phyloP scores from a whole-genome alignment of 1,140 invertebrate genomes.

The Asbolus verrucosus region DNA sequence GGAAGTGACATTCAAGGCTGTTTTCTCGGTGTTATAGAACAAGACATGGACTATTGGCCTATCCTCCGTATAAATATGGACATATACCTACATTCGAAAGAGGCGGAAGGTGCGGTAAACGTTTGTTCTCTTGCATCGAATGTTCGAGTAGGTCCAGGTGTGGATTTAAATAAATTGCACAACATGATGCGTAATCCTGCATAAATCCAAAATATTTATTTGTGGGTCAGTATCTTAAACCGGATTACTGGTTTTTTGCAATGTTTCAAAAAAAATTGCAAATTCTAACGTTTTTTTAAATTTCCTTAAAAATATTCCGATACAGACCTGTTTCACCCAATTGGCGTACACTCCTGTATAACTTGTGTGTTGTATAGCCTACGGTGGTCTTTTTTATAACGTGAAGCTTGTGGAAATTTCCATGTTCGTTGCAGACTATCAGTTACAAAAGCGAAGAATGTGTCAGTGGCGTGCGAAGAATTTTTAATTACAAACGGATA shows the following conservation, averaged over 20 bases:
- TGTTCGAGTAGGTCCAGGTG: background rate
- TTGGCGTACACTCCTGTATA: conserved; percentile 6
- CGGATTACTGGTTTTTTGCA: too few species aligned
- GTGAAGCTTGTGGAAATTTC: conserved; percentile 12
- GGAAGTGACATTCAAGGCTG: conserved; percentile 28
- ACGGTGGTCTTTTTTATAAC: conserved; percentile 20
- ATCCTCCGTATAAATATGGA: conserved; percentile 27
- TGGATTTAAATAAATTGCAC: background rate
- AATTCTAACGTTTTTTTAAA: background rate
- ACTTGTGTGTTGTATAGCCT: conserved; percentile 14
- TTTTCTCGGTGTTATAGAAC: conserved; percentile 11
- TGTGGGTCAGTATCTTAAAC: too few species aligned
- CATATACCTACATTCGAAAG: conserved; percentile 9
- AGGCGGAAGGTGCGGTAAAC: conserved; percentile 22
- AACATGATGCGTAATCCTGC: too few species aligned
- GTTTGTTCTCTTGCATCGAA: conserved; percentile 27
- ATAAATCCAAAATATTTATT: too few species aligned
- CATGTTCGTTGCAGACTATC: conserved; percentile 6
- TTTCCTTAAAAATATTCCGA: background rate
- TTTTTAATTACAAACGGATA: too few species aligned
- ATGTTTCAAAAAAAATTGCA: background rate
- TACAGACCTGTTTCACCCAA: conserved; percentile 24
- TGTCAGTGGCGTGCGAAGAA: conserved; percentile 15
- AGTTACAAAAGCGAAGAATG: conserved; percentile 3
- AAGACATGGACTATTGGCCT: conserved; percentile 24